Percentiles rank a stretch among this genome's conserved stretches.
These are phyloP conservation scores for Tinamus major DNA, from an alignment of 2,797 vertebrate species.

Conservation along the genomic window DNA sequence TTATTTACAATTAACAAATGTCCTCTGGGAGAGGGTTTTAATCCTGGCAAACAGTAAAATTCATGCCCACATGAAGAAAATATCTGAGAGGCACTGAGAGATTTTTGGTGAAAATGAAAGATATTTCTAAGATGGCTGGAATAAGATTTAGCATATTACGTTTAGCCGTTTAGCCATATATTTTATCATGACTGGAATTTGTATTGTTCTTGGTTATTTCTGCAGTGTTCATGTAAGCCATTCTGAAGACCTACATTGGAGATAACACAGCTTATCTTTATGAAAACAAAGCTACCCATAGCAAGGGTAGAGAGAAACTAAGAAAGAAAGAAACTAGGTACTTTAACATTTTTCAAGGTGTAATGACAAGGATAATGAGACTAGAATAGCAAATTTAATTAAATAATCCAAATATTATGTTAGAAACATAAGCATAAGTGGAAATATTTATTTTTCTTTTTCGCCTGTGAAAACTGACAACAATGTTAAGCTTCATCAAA, in stretches of 20 bases:
- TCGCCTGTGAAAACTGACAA: constrained; percentile 12
- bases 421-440: background rate
- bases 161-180: background rate
- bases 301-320: too few relatives aligned
- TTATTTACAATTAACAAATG: background rate
- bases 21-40: background rate
- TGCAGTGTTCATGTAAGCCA: background rate
- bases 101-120: constrained; percentile 28
- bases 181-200: background rate
- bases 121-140: background rate
- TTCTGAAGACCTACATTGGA: background rate
- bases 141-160: background rate
- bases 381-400: constrained; percentile 21
- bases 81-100: constrained; percentile 16
- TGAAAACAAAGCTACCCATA: background rate
- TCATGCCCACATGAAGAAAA: constrained; percentile 53
- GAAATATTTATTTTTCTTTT: constrained; percentile 53
- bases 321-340: background rate
- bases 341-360: constrained; percentile 15
- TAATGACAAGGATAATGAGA: constrained; percentile 25
- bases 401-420: constrained; percentile 38
- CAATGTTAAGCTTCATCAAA: constrained; percentile 61
- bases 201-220: background rate
- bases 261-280: constrained; percentile 11
- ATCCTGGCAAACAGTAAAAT: constrained; percentile 33